A percentile compares a stretch with the other conserved stretches of the same genome.
phyloP scores from a whole-genome alignment of 1,140 invertebrate species.

The Neodiprion pinetum region DNA sequence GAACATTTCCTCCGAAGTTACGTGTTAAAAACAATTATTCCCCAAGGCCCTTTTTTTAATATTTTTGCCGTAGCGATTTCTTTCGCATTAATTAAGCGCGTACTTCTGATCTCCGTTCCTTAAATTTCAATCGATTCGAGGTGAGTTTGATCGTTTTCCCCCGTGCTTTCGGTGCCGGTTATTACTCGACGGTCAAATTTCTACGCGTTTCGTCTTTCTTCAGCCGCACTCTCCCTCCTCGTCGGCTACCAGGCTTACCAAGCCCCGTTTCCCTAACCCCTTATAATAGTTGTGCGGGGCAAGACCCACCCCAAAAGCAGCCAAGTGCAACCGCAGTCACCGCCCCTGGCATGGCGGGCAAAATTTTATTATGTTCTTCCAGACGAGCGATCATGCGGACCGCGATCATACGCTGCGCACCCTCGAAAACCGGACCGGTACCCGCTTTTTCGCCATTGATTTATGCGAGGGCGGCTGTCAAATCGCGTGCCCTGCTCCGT shows the following conservation, averaged over 20 bases:
- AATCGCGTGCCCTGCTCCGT: neutral
- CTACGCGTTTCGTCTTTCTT: neutral
- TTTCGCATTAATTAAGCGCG: too few relatives aligned
- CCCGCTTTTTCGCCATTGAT: neutral
- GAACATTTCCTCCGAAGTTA: too few relatives aligned
- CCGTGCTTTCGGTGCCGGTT: too few relatives aligned
- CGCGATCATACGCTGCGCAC: too few relatives aligned
- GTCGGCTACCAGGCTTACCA: constrained; percentile 24
- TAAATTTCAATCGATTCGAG: too few relatives aligned
- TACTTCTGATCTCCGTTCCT: too few relatives aligned
- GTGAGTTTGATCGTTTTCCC: too few relatives aligned
- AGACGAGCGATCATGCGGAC: constrained; percentile 28
- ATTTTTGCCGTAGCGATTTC: too few relatives aligned
- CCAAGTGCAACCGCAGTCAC: constrained; percentile 39
- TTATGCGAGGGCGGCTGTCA: neutral
- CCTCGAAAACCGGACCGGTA: neutral
- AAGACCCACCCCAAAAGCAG: constrained; percentile 37
- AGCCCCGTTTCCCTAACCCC: constrained; percentile 12
- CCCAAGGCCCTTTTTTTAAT: too few relatives aligned
- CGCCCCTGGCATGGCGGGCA: constrained; percentile 42
- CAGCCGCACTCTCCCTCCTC: constrained; percentile 34
- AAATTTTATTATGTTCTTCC: constrained; percentile 45
- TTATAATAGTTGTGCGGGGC: constrained; percentile 24
- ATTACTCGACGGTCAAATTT: too few relatives aligned
- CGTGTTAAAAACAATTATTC: too few relatives aligned